Conservation (phyloP, 1,140 invertebrate species). For the Sipha flava region DNA sequence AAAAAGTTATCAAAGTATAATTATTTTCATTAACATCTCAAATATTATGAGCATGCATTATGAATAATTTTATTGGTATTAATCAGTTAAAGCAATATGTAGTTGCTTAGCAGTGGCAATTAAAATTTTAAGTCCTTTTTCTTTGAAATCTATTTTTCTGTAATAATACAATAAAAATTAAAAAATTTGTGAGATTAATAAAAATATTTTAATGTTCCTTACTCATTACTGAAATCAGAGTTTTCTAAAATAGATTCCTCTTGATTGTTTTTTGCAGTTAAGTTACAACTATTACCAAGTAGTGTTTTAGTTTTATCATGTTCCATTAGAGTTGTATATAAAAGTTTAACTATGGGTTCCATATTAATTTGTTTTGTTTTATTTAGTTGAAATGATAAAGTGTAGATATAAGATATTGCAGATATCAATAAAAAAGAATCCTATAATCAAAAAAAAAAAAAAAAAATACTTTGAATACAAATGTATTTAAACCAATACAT, state of each 20-base stretch:
- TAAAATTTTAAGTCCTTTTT: conserved; percentile 13
- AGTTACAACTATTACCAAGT: background rate
- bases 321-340: background rate
- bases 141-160: background rate
- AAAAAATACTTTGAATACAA: background rate
- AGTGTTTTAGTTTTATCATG: background rate
- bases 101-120: conserved; percentile 10
- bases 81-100: background rate
- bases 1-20: too few species aligned
- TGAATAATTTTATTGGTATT: too few species aligned
- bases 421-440: background rate
- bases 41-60: too few species aligned
- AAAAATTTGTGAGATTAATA: background rate
- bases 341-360: conserved; percentile 1
- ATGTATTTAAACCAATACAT: background rate
- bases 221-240: background rate
- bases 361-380: background rate
- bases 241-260: background rate
- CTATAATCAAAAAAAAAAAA: background rate
- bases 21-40: too few species aligned
- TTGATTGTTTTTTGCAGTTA: background rate
- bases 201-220: background rate
- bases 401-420: background rate
- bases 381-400: conserved; percentile 12
- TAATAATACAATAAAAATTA: background rate